Evolutionary conservation across 2,888 invertebrate species (phyloP), one percentile per base, ranked within the genome.

Genomic region (Aphidoletes aphidimyza): DNA sequence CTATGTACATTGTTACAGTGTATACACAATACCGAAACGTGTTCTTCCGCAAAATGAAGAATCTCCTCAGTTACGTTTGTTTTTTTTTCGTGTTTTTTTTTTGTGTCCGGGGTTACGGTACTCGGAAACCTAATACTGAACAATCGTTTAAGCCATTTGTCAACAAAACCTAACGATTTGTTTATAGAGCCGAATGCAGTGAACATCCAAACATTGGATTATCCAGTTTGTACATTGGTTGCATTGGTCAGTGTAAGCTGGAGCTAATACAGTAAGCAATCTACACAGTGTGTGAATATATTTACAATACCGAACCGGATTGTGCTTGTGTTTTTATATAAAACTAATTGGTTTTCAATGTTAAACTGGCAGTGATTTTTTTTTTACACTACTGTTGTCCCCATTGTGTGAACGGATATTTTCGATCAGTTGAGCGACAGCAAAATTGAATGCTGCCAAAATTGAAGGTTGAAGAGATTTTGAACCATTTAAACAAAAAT

Each of bases 21-120:
- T 69, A 30, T 69, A 54, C 54, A 54, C 11, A 26, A 22, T 22
- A 26, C n/a, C 17, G 30, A 30, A 17, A 69, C 69, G 69, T 69
- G 69, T 69, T 69, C 69, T 34, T 69, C 69, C 69, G 34, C 69
- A 69, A 69, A 69, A 69, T 30, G 30, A 69, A 69, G 69, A 69
- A 34, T 69, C 34, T 22, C 54, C n/a, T 22, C 3, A 14, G 26
- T 69, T 14, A 9, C 42, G 6, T 14, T 42, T 42, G 6, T 42
- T 14, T 42, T 11, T 9, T 47, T 17, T 19, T 17, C 47, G 6
- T 47, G 14, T 11, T 69, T 69, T 69, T 30, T 34, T 34, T 69
- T 17, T 69, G 8, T 42, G 8, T 14, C 14, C 42, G 6, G 6
- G 30, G 69, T 26, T 30, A 30, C 30, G 69, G 26, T 69, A 14